phyloP scores from a whole-genome alignment of 2,113 vertebrate species.

The Mormyrus iriodes region DNA sequence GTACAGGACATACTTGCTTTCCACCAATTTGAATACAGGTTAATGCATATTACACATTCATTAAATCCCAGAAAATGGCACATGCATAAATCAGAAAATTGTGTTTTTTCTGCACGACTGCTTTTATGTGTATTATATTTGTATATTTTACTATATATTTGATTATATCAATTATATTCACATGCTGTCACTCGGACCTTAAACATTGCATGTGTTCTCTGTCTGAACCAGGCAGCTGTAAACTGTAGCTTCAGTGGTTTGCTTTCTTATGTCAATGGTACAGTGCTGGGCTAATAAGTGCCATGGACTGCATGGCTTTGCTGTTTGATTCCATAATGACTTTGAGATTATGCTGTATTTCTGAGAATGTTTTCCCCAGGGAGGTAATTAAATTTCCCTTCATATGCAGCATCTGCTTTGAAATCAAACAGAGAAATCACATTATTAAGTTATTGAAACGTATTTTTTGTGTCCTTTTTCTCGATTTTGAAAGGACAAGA shows the following conservation, averaged over 20 bases:
- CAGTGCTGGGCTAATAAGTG: neutral
- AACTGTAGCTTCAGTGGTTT: neutral
- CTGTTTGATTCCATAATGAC: neutral
- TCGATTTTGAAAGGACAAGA: neutral
- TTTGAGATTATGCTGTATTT: conserved; percentile 10
- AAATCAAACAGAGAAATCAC: neutral
- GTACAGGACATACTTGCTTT: neutral
- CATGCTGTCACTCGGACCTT: neutral
- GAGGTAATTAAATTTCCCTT: conserved; percentile 5
- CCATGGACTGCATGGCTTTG: neutral
- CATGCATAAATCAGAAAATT: neutral
- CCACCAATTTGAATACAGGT: neutral
- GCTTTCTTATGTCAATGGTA: neutral
- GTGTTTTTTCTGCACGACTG: neutral
- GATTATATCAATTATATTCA: no score
- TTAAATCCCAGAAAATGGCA: neutral
- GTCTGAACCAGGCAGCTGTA: neutral
- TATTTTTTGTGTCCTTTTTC: neutral
- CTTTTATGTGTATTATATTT: neutral
- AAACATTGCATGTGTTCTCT: neutral
- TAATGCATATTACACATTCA: no score
- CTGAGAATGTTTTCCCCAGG: neutral
- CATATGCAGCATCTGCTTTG: neutral
- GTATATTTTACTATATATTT: no score
- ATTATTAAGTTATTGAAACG: neutral